Percentiles rank a stretch among this genome's conserved stretches.
Evolutionary conservation across 2,797 vertebrate species (phyloP).

Genomic region (Borostomias antarcticus): DNA sequence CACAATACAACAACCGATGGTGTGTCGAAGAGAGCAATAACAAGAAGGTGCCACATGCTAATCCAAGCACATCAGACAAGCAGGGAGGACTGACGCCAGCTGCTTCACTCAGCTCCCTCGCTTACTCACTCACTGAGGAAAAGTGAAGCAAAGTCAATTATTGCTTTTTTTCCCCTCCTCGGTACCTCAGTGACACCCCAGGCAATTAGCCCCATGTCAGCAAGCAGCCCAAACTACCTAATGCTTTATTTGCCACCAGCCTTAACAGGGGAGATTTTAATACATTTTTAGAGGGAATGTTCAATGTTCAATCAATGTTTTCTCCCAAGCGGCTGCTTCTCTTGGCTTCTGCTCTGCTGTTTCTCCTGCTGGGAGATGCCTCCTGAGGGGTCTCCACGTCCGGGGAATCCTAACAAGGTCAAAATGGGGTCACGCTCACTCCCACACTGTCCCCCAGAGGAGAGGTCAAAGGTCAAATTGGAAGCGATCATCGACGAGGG

Average conservation of each 20-base stretch:
- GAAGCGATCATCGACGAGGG: background rate
- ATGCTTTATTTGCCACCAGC: constrained; percentile 62
- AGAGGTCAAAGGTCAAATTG: background rate
- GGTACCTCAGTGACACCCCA: constrained; percentile 45
- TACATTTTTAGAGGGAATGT: constrained; percentile 54
- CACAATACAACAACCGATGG: background rate
- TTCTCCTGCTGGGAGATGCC: background rate
- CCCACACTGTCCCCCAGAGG: background rate
- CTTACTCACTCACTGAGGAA: constrained; percentile 23
- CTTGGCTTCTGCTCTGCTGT: constrained; percentile 34
- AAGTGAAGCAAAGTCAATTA: constrained; percentile 27
- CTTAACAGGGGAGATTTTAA: constrained; percentile 40
- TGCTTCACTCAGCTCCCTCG: constrained; percentile 22
- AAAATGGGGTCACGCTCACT: background rate
- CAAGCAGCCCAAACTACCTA: constrained; percentile 52
- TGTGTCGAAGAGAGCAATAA: constrained; percentile 8
- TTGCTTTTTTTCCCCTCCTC: constrained; percentile 3
- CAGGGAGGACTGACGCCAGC: constrained; percentile 31
- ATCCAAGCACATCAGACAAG: constrained; percentile 18
- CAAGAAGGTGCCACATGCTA: background rate
- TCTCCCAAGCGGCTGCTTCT: constrained; percentile 5
- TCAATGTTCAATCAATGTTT: constrained; percentile 56
- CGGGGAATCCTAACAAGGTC: constrained; percentile 20
- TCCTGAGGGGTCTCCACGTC: constrained; percentile 18
- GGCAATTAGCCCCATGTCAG: constrained; percentile 50